Evolutionary conservation across 2,888 invertebrate genomes (phyloP).

Genomic region (Trichogramma evanescens): DNA sequence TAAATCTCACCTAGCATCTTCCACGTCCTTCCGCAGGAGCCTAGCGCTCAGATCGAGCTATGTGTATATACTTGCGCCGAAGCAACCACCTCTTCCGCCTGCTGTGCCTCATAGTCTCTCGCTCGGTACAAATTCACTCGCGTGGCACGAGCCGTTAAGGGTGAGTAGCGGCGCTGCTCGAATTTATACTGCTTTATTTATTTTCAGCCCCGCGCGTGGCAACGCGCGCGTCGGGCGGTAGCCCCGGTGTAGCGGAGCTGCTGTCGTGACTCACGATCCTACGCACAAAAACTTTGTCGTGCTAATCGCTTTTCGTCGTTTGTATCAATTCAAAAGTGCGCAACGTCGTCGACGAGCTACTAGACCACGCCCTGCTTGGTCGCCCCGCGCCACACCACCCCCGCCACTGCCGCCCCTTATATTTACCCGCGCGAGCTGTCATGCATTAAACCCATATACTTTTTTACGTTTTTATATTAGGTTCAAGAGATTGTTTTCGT

Average conservation of each 20-base stretch:
- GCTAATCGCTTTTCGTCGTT: slow-evolving; percentile 15
- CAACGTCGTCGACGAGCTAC: neutral
- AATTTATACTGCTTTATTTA: slow-evolving; percentile 10
- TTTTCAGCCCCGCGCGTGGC: neutral
- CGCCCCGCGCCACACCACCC: no score
- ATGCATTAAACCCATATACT: no score
- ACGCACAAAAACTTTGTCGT: slow-evolving; percentile 11
- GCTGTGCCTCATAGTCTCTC: neutral
- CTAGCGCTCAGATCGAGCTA: neutral
- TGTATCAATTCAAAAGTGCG: slow-evolving; percentile 11
- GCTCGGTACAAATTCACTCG: slow-evolving; percentile 13
- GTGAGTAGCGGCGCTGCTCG: neutral
- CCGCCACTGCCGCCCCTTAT: no score
- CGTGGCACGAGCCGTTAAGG: neutral
- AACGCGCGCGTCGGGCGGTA: neutral
- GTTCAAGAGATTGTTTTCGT: no score
- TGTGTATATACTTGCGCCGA: neutral
- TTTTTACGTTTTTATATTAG: no score
- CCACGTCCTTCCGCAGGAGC: slow-evolving; percentile 8
- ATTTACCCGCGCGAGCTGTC: no score
- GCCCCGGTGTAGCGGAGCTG: no score
- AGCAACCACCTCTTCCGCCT: neutral
- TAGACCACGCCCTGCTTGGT: neutral
- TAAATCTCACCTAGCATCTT: slow-evolving; percentile 24
- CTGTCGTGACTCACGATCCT: no score